Evolutionary conservation across 2,113 vertebrate genomes (phyloP), one percentile per base, ranked within the genome.

Genomic region (Lophotis ruficrista): DNA sequence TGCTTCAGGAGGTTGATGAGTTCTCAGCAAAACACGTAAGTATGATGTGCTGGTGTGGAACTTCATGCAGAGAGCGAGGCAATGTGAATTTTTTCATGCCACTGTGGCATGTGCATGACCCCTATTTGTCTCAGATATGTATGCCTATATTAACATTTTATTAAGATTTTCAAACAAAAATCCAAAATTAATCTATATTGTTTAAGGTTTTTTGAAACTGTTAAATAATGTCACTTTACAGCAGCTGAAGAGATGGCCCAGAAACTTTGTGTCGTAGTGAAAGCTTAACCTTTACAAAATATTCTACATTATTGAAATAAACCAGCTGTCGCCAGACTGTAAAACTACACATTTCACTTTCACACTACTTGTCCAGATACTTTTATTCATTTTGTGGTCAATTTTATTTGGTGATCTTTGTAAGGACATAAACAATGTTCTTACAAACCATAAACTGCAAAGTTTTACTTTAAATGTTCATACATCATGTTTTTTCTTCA

Each of bases 21-120:
- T 99, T 99, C 96, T 98, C 97, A 69, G 94, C 96, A 89, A 98
- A 97, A 96, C 97, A 99, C 0, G 99, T 99, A 95, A 99, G 99
- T 99, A 70, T 6, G 0, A 38, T 54, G 9, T 31, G 14, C 25
- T 62, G 17, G 7, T 37, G 22, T 56, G 38, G 69, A 84, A 58
- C 31, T 93, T 82, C 31, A 1, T 54, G 21, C 33, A 38, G 37
- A 24, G 27, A 71, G 16, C 50, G 50, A 45, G 30, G 28, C 30
- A 22, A 1, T 15, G 10, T 33, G 35, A 54, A 41, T 28, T 25
- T 56, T 1, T 1, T 62, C 43, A 25, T 69, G 35, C 31, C 22
- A 28, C 48, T n/a, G 53, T 31, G 47, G 31, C 37, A 57, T 11
- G 23, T 33, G 10, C 20, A 22, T 45, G 24, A 30, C 20, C 54